phyloP scores from a whole-genome alignment of 2,113 vertebrate species.

The Alethe castanea region DNA sequence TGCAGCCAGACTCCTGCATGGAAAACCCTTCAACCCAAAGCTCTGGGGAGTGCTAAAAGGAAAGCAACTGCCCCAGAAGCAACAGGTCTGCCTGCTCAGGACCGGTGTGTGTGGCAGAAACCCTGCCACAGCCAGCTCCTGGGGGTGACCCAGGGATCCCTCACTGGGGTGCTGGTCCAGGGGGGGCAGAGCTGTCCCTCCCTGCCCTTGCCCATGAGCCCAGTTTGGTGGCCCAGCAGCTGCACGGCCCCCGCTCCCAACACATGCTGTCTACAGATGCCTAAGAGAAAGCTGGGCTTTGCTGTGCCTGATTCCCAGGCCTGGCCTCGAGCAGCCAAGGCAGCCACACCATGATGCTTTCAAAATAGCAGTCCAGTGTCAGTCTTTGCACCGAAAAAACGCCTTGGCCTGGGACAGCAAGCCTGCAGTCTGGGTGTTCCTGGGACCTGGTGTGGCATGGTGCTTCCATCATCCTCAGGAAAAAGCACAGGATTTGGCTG shows the following conservation, averaged over 20 bases:
- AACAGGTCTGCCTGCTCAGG: not conserved
- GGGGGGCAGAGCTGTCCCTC: not conserved
- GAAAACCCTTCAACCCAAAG: not conserved
- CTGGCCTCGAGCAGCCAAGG: conserved; percentile 40
- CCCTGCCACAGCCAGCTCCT: not conserved
- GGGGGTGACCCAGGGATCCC: not conserved
- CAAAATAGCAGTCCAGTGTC: not conserved
- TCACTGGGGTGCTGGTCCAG: fast-evolving
- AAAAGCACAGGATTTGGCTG: not conserved
- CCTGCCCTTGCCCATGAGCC: fast-evolving
- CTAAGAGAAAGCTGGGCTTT: not conserved
- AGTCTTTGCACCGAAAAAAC: not conserved
- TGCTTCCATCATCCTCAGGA: not conserved
- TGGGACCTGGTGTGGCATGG: not conserved
- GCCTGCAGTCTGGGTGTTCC: not conserved
- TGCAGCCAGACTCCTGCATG: not conserved
- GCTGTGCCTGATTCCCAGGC: not conserved
- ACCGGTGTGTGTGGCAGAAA: not conserved
- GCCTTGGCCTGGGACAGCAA: not conserved
- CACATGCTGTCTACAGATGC: conserved; percentile 21
- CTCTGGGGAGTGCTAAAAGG: too few species aligned
- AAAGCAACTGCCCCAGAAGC: fast-evolving
- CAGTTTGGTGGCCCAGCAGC: not conserved
- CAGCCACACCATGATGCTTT: not conserved
- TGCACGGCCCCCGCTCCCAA: fast-evolving